Conservation (phyloP, 2,113 vertebrate species). For the Noturus placidus region DNA sequence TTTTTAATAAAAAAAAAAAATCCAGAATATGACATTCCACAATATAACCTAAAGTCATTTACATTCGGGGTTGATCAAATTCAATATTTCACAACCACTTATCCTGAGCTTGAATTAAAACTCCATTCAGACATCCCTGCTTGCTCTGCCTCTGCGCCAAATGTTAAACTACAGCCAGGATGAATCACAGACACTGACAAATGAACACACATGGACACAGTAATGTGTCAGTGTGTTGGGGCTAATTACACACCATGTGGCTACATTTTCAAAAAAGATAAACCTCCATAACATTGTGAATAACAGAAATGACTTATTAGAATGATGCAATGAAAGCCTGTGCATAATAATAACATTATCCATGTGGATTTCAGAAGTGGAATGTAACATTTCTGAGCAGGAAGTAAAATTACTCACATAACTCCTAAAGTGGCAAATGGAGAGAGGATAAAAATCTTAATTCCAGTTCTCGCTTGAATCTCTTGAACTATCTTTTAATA, state of each 20-base stretch:
- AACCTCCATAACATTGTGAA: background rate
- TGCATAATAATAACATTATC: conserved; percentile 7
- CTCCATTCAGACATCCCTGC: background rate
- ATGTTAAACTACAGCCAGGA: background rate
- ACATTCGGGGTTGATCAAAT: background rate
- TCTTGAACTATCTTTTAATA: background rate
- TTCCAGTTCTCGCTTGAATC: background rate
- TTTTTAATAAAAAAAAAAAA: background rate
- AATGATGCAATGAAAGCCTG: background rate
- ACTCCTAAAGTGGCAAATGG: background rate
- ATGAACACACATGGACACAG: background rate
- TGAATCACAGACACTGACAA: background rate
- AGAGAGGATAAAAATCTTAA: background rate
- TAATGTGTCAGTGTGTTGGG: conserved; percentile 4
- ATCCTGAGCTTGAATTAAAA: background rate
- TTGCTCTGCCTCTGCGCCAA: background rate
- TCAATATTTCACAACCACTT: conserved; percentile 6
- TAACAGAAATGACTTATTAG: conserved; percentile 10
- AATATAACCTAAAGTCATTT: conserved; percentile 13
- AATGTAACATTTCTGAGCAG: background rate
- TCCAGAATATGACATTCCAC: background rate
- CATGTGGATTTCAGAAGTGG: background rate
- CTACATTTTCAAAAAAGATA: conserved; percentile 8
- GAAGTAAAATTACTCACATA: background rate
- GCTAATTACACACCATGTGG: conserved; percentile 24